Base-by-base conservation (phyloP, 2,113 vertebrate genomes). In the Tursiops truncatus region DNA sequence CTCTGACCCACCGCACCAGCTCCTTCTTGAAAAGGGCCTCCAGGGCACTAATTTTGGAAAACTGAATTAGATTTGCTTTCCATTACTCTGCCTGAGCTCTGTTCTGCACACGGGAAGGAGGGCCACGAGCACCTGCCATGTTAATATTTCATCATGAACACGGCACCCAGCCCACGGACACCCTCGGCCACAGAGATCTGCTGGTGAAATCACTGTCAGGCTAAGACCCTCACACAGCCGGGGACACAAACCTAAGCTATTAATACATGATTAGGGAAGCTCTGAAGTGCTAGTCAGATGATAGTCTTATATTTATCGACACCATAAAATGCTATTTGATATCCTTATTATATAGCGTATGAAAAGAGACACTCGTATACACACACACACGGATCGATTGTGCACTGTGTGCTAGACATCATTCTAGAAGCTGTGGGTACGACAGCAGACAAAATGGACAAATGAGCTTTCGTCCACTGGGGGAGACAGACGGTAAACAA, bases 41-140 rank as follows among this genome's bases (percentile, higher is more conserved):
- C 2, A 9, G 68, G 70, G 47, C 74, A 41, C 89, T 80, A 20
- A 62, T 84, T 88, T 87, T n/a, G 86, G 83, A 83, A 96, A 95
- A 63, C 88, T 86, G 62, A 71, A 50, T 80, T 62, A 84, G 73
- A 88, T 53, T 68, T 74, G 76, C 68, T 91, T 77, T 91, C 77
- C 44, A 84, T 23, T 11, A 5, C 60, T 73, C 89, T 4, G 15
- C 44, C 80, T 60, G 73, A 65, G 89, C 94, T 70, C 86, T 50
- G 38, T 14, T 31, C 8, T 21, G 38, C 17, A 3, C n/a, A 0
- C 13, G 1, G 0, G 2, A 13, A 31, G 44, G 17, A 62, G n/a
- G 41, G 25, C 73, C 38, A 0, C 0, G 10, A 50, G 50, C 14
- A 0, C 33, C 14, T 0, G 33, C 33, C 7, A 1, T 0, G 0